Conservation (phyloP, 2,888 invertebrate species). For the Dione vanillae region DNA sequence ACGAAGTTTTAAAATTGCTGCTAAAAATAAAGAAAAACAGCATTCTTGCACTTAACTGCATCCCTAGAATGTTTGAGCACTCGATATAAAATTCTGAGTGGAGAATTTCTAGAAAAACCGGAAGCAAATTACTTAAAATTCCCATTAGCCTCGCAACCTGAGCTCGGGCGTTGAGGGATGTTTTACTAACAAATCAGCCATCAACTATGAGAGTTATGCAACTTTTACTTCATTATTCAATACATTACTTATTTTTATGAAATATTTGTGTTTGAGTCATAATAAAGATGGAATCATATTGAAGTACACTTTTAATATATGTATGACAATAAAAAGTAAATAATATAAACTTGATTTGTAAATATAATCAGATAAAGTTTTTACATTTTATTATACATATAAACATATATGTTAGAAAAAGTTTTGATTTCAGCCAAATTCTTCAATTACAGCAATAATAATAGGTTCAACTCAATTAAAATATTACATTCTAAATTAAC, state of each 20-base stretch:
- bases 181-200: conserved; percentile 31
- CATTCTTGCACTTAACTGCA: conserved; percentile 44
- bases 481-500: no score
- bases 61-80: conserved; percentile 48
- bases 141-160: conserved; percentile 28
- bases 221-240: conserved; percentile 7
- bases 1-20: conserved; percentile 42
- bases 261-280: neutral
- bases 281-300: neutral
- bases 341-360: no score
- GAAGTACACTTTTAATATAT: no score
- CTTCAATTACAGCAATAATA: no score
- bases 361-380: no score
- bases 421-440: no score
- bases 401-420: no score
- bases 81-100: conserved; percentile 49
- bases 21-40: conserved; percentile 41
- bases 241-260: neutral
- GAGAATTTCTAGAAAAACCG: conserved; percentile 42
- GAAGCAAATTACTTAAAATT: conserved; percentile 43
- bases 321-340: no score
- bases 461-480: no score
- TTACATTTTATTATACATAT: no score
- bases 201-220: conserved; percentile 10
- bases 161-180: conserved; percentile 27